Base-by-base conservation (phyloP, 2,113 vertebrate species). In the Colinus virginianus region DNA sequence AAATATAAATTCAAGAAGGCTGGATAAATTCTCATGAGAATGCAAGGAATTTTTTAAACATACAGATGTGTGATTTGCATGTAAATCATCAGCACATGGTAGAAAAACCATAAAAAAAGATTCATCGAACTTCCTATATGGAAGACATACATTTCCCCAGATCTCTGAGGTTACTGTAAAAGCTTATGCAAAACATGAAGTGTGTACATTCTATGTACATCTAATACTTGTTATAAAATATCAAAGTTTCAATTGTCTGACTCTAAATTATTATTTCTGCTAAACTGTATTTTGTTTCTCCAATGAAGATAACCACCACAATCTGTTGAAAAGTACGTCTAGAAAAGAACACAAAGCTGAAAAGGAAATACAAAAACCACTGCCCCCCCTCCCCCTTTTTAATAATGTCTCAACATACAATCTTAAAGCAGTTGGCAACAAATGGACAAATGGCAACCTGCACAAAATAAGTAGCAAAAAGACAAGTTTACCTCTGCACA, bases 131-230 rank as follows among this genome's bases (percentile, higher is more conserved):
- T 97, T 97, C 95, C 96, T 95, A 94, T 91, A 94, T 56, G 94
- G 93, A 97, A 96, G 95, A 94, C 46, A 76, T 19, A 42, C 59
- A 96, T 93, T 88, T 76, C 81, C 94, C 95, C 96, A 96, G 96
- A 93, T 90, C 75, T 74, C 93, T 94, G 90, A 95, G 93, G 92
- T 95, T 89, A 84, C 84, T 94, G 91, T 83, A 88, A 94, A 96
- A 96, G 84, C 94, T 96, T 98, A 96, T 97, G 97, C 97, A 97
- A 97, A 97, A 97, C 94, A 97, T 96, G 91, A 68, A 96, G 96
- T 95, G 94, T 95, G 93, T 96, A 97, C 97, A 96, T 95, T 97
- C 97, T 96, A 96, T 97, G 97, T 97, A 97, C 97, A 97, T 93
- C 97, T 97, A 98, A 97, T 93, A 96, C 85, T 93, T 96, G 91